Evolutionary conservation across 2,888 invertebrate genomes (phyloP).

Genomic region (Leptodirus hochenwartii): DNA sequence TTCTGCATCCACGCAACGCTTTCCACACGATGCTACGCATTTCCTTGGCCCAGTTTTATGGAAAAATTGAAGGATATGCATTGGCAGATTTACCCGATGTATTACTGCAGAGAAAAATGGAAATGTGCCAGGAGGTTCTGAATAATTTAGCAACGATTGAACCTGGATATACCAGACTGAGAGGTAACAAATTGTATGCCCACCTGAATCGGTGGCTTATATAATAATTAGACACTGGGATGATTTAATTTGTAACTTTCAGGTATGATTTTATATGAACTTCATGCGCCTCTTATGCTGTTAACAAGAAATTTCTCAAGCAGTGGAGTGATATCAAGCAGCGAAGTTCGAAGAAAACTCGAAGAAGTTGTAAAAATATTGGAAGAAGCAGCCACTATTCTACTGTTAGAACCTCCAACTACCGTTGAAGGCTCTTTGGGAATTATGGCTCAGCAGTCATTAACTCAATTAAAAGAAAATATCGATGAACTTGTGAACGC

Average conservation of each 20-base stretch:
- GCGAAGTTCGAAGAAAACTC: conserved; percentile 40
- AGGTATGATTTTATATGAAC: conserved; percentile 63
- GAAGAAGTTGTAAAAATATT: conserved; percentile 44
- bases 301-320: conserved; percentile 46
- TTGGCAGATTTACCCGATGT: conserved; percentile 55
- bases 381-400: conserved; percentile 43
- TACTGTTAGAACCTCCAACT: conserved; percentile 45
- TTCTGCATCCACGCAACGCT: conserved; percentile 62
- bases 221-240: too few species aligned
- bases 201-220: too few species aligned
- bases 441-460: conserved; percentile 34
- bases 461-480: conserved; percentile 22
- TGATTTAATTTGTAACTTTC: conserved; percentile 11
- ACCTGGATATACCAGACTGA: conserved; percentile 58
- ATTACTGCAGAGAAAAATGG: conserved; percentile 54
- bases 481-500: conserved; percentile 15
- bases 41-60: conserved; percentile 59
- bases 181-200: conserved; percentile 35
- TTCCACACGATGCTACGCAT: conserved; percentile 48
- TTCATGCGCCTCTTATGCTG: conserved; percentile 59
- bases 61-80: conserved; percentile 50
- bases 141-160: conserved; percentile 51
- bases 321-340: conserved; percentile 35
- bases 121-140: conserved; percentile 50
- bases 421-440: conserved; percentile 48